Evolutionary conservation across 2,797 vertebrate species (phyloP).

Genomic region (Morus bassanus): DNA sequence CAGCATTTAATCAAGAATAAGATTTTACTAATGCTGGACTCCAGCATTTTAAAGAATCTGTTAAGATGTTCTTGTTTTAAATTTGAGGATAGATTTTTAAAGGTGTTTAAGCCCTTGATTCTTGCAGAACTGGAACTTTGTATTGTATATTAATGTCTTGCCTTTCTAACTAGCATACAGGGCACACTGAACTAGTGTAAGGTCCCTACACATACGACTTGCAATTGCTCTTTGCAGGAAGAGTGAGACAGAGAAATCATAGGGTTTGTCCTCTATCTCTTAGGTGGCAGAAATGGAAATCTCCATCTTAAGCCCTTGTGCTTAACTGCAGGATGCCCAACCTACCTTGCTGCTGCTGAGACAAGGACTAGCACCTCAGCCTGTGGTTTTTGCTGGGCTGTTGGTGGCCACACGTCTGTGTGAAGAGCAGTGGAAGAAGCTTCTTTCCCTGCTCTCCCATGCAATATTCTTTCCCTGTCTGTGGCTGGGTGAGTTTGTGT

Average conservation of each 20-base stretch:
- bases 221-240: neutral
- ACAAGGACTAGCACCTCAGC: neutral
- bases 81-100: neutral
- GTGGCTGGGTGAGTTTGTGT: neutral
- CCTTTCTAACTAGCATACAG: neutral
- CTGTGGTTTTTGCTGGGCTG: neutral
- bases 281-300: neutral
- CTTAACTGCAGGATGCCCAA: neutral
- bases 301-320: neutral
- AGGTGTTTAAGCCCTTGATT: neutral
- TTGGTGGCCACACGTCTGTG: rapidly evolving
- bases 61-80: neutral
- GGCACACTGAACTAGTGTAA: neutral
- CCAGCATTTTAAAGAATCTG: neutral
- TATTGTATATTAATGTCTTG: neutral
- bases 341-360: neutral
- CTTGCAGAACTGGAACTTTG: neutral
- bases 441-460: neutral
- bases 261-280: neutral
- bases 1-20: neutral
- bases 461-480: neutral
- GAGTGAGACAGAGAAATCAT: neutral
- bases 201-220: neutral
- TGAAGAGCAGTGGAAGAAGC: neutral
- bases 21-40: neutral